phyloP scores from a whole-genome alignment of 2,888 invertebrate genomes.

The Leptinotarsa tumamoca region DNA sequence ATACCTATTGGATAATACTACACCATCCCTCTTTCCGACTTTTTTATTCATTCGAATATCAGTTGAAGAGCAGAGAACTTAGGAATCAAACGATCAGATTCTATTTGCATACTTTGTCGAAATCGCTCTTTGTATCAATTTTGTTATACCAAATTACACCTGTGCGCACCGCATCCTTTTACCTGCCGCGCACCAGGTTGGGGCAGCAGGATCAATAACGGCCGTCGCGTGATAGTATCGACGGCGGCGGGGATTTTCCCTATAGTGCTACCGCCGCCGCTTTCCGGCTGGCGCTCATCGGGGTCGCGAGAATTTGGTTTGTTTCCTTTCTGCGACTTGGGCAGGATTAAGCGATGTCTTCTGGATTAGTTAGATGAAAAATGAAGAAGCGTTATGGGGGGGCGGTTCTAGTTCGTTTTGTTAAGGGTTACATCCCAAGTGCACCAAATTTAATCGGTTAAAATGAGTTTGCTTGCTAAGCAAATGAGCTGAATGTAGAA shows the following conservation, averaged over 20 bases:
- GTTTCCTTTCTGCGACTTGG: background rate
- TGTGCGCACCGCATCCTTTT: background rate
- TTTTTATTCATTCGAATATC: too few relatives aligned
- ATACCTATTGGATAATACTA: too few relatives aligned
- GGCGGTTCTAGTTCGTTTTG: too few relatives aligned
- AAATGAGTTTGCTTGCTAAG: too few relatives aligned
- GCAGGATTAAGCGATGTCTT: background rate
- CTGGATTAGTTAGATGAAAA: background rate
- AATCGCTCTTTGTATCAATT: conserved; percentile 5
- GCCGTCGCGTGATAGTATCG: background rate
- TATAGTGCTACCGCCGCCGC: background rate
- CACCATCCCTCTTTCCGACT: too few relatives aligned
- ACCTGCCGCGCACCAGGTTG: background rate
- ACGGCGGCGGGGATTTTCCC: background rate
- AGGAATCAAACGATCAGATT: too few relatives aligned
- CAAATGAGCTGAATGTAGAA: too few relatives aligned
- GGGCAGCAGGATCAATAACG: background rate
- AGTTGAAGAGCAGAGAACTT: too few relatives aligned
- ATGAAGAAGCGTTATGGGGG: too few relatives aligned
- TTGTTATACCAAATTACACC: background rate
- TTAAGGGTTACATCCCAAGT: too few relatives aligned
- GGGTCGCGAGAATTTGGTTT: background rate
- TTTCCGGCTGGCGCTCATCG: background rate
- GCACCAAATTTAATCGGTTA: too few relatives aligned
- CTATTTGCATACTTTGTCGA: background rate